Evolutionary conservation across 2,888 invertebrate species (phyloP).

Genomic region (Dolomedes plantarius): DNA sequence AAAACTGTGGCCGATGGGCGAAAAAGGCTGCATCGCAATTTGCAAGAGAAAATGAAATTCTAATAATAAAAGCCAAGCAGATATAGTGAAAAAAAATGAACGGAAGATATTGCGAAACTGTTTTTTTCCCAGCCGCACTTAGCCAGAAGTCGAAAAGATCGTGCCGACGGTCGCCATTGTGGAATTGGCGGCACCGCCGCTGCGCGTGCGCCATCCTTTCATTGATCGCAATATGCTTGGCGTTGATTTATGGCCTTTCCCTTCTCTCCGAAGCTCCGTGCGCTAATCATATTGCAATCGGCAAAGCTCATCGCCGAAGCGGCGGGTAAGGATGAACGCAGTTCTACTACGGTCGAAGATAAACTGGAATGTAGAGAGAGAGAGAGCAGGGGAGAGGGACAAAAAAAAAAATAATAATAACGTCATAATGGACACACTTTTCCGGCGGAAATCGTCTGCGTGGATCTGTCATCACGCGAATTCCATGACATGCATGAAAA

Average conservation of each 20-base stretch:
- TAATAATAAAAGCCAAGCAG: too few relatives aligned
- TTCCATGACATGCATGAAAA: background rate
- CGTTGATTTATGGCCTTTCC: constrained; percentile 59
- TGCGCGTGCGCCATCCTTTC: constrained; percentile 37
- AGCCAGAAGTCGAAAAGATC: constrained; percentile 3
- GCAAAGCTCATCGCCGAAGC: constrained; percentile 41
- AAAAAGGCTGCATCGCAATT: too few relatives aligned
- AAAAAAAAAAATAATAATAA: background rate
- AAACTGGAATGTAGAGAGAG: background rate
- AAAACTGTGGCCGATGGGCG: too few relatives aligned
- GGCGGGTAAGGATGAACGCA: background rate
- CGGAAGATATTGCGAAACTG: constrained; percentile 29
- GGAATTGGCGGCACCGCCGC: background rate
- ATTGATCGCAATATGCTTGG: constrained; percentile 59
- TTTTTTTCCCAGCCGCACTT: background rate
- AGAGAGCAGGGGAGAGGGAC: too few relatives aligned
- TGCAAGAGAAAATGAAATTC: too few relatives aligned
- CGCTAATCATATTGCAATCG: constrained; percentile 67
- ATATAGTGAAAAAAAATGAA: too few relatives aligned
- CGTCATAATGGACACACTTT: background rate
- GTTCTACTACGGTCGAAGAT: background rate
- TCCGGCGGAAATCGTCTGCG: background rate
- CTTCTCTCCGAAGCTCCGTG: background rate
- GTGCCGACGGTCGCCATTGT: constrained; percentile 35
- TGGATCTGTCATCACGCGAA: background rate